These are phyloP conservation scores for Scomberomorus guttatus DNA, from an alignment of 2,797 vertebrate genomes.

Conservation along the genomic window DNA sequence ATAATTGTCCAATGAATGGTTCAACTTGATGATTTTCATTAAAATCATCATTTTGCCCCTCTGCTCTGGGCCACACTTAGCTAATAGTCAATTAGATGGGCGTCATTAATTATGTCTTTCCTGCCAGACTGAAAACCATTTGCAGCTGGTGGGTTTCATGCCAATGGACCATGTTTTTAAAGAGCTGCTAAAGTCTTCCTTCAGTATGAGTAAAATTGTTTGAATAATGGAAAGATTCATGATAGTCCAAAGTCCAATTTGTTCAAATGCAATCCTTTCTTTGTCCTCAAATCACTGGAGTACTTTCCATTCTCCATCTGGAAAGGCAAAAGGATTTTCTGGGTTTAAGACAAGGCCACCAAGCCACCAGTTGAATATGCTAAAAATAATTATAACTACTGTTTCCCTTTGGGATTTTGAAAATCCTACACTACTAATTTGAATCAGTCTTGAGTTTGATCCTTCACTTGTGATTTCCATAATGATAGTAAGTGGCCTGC, in stretches of 20 bases:
- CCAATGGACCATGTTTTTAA: constrained; percentile 48
- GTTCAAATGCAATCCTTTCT: constrained; percentile 10
- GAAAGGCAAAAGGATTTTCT: constrained; percentile 14
- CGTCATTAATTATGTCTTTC: constrained; percentile 75
- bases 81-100: constrained; percentile 77
- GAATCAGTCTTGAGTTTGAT: constrained; percentile 24
- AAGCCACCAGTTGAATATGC: constrained; percentile 8
- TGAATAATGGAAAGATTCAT: constrained; percentile 45
- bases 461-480: constrained; percentile 37
- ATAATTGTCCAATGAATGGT: constrained; percentile 66
- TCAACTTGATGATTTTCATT: constrained; percentile 75
- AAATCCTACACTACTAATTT: constrained; percentile 29
- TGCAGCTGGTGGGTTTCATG: constrained; percentile 61
- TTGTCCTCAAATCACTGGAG: constrained; percentile 42
- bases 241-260: constrained; percentile 41
- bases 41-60: constrained; percentile 67
- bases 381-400: constrained; percentile 26
- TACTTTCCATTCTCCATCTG: constrained; percentile 16
- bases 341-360: constrained; percentile 38
- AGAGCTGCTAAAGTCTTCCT: constrained; percentile 46
- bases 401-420: constrained; percentile 17
- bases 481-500: constrained; percentile 10
- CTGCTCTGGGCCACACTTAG: constrained; percentile 66
- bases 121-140: constrained; percentile 64
- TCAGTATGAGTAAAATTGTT: constrained; percentile 40